Percentiles rank a stretch among this genome's conserved stretches.
phyloP scores from a whole-genome alignment of 2,888 invertebrate genomes.

The Aspidiotus destructor region DNA sequence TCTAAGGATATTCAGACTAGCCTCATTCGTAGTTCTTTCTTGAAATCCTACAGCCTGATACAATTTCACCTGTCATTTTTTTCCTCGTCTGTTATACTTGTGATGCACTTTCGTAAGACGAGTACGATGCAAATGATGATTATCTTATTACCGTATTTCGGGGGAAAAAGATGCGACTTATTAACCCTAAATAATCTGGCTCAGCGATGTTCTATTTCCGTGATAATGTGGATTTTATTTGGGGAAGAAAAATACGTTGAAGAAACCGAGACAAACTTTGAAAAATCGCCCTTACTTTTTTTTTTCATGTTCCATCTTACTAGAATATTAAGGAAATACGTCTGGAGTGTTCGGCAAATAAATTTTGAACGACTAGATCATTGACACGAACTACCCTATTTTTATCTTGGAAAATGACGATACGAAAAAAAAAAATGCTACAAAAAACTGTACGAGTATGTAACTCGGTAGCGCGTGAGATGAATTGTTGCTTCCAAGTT shows the following conservation, averaged over 20 bases:
- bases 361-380: conserved; percentile 2
- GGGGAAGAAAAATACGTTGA: neutral
- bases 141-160: too few relatives aligned
- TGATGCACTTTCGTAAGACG: too few relatives aligned
- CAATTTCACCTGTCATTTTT: too few relatives aligned
- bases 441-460: neutral
- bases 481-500: neutral
- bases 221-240: conserved; percentile 8
- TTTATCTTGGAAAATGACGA: neutral
- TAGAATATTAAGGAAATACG: too few relatives aligned
- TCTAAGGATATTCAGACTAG: too few relatives aligned
- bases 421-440: neutral
- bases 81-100: too few relatives aligned
- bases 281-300: neutral
- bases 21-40: too few relatives aligned
- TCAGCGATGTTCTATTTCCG: conserved; percentile 8
- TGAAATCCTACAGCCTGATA: too few relatives aligned
- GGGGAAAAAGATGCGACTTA: neutral
- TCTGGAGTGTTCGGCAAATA: neutral
- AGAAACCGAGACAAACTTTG: neutral
- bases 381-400: neutral
- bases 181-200: conserved; percentile 11
- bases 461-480: neutral
- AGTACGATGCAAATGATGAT: too few relatives aligned
- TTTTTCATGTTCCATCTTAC: neutral